Evolutionary conservation across 2,888 invertebrate genomes (phyloP).

Genomic region (Acheta domesticus): DNA sequence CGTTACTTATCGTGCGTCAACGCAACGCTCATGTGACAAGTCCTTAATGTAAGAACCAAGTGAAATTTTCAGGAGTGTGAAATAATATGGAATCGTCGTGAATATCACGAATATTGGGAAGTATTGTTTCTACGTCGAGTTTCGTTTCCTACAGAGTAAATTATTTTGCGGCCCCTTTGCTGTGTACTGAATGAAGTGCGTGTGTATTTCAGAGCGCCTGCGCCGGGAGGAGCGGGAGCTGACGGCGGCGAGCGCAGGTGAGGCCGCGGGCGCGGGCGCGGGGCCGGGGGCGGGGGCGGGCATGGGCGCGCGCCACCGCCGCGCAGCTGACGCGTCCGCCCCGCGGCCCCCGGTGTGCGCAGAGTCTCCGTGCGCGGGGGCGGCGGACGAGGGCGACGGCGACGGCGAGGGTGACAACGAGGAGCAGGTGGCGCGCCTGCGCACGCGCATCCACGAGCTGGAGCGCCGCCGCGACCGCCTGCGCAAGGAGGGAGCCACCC

Average conservation of each 20-base stretch:
- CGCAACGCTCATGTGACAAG: too few species aligned
- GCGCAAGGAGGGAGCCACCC: slow-evolving; percentile 39
- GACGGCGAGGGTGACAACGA: slow-evolving; percentile 19
- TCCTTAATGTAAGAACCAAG: too few species aligned
- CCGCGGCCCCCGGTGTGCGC: slow-evolving; percentile 36
- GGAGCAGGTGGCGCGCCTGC: slow-evolving; percentile 33
- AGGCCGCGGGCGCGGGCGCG: not conserved
- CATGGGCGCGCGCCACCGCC: not conserved
- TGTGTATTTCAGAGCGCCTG: slow-evolving; percentile 22
- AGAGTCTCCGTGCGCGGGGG: slow-evolving; percentile 38
- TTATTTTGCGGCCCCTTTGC: too few species aligned
- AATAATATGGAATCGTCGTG: too few species aligned
- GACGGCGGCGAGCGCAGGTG: not conserved
- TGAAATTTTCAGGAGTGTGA: too few species aligned
- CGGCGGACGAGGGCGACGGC: slow-evolving; percentile 12
- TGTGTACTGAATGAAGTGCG: too few species aligned
- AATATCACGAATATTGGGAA: too few species aligned
- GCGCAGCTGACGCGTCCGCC: slow-evolving; percentile 33
- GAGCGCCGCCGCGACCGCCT: slow-evolving; percentile 39
- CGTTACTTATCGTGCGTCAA: too few species aligned
- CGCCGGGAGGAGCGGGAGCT: not conserved
- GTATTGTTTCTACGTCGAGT: too few species aligned
- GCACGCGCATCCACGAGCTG: slow-evolving; percentile 36
- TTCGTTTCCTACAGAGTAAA: too few species aligned
- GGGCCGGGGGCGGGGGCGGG: not conserved